Evolutionary conservation across 2,888 invertebrate species (phyloP), one percentile per base, ranked within the genome.

Genomic region (Orchesellides sinensis): DNA sequence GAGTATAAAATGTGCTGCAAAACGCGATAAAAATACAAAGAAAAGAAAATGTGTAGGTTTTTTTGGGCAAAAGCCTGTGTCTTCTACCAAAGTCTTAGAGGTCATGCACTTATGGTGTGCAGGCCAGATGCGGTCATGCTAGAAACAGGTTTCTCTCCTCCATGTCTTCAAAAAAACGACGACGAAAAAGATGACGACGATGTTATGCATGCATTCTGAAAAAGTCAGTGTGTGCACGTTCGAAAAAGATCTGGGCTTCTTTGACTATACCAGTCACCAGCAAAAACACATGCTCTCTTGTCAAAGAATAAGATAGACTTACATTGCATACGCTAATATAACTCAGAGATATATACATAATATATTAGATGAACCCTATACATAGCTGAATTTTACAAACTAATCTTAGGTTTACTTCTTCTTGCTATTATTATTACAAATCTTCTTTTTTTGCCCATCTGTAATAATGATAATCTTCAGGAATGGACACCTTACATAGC

Each of bases 41-140:
- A 54, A 61, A 54, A 65, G 81, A 75, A 75, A 74, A 77, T 80
- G 81, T 86, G 86, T 87, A 85, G 84, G 86, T 86, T 86, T 87
- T 86, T 86, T 84, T 82, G 77, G 84, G 84, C 84, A 86, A 84
- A 85, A 84, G 85, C 85, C 79, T 77, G 81, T 75, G 77, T 83
- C 84, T 86, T 84, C 83, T 77, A 86, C 69, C 61, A 69, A 69
- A 84, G 75, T 86, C 87, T 87, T 88, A 88, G 86, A 88, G 88
- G 88, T 88, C 88, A 88, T 88, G 88, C 86, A 88, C 88, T 88
- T 86, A 81, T 86, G 86, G 82, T 87, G 86, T 85, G 86, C 87
- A 88, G 88, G 88, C 88, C 88, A 88, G 88, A 88, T 88, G 88
- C 88, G 88, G 88, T 88, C 88, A 88, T 88, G 85, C 86, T 84